Percentiles rank a stretch among this genome's conserved stretches.
phyloP scores from a whole-genome alignment of 1,140 invertebrate species.

The Hermetia illucens region DNA sequence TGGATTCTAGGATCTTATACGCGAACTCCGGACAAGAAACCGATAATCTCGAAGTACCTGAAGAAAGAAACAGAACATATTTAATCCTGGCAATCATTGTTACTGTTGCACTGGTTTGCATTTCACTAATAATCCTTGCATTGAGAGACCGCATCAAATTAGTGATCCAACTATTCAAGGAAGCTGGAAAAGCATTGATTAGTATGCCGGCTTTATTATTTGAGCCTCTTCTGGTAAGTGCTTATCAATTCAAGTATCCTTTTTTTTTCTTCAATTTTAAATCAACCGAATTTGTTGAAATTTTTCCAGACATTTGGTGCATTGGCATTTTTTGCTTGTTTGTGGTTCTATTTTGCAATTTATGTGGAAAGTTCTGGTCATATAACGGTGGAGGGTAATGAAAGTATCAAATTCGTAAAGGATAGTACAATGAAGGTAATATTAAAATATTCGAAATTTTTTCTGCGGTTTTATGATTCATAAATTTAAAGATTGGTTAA shows the following conservation, averaged over 20 bases:
- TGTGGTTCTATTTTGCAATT: constrained; percentile 44
- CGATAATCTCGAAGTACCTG: too few species aligned
- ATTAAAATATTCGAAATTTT: too few species aligned
- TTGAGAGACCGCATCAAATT: constrained; percentile 57
- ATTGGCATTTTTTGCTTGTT: constrained; percentile 35
- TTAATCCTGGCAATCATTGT: constrained; percentile 43
- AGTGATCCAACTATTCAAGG: constrained; percentile 55
- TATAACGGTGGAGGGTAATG: constrained; percentile 29
- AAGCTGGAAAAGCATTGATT: constrained; percentile 58
- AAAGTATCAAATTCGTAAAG: constrained; percentile 37
- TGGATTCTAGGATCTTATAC: too few species aligned
- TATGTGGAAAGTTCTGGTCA: constrained; percentile 49
- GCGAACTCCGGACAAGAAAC: too few species aligned
- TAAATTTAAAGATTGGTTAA: too few species aligned
- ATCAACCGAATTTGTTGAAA: constrained; percentile 3
- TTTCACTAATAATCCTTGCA: constrained; percentile 50
- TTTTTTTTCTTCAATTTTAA: constrained; percentile 4
- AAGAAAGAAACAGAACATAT: constrained; percentile 30
- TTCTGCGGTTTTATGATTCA: too few species aligned
- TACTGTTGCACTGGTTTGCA: constrained; percentile 44
- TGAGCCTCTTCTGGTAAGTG: constrained; percentile 55
- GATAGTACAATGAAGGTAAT: constrained; percentile 36
- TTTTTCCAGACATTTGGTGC: constrained; percentile 46
- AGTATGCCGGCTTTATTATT: constrained; percentile 57
- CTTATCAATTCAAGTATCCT: constrained; percentile 2